A percentile compares a stretch with the other conserved stretches of the same genome.
Conservation (phyloP, 2,888 invertebrate species). For the Blastobasis adustella region DNA sequence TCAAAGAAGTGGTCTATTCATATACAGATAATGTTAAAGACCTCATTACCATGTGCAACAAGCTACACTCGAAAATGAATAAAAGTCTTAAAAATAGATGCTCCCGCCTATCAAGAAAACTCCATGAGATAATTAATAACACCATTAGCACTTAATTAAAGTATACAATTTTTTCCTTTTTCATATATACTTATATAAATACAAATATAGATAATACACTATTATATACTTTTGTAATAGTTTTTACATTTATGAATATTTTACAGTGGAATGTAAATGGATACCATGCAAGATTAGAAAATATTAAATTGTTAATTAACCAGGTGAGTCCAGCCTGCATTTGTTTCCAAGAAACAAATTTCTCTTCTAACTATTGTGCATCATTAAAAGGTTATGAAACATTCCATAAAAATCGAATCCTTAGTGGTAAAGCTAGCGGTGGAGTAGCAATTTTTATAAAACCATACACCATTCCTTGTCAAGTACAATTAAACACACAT, state of each 20-base stretch:
- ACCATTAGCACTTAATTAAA: too few relatives aligned
- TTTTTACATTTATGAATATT: too few relatives aligned
- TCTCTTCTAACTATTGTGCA: conserved; percentile 4
- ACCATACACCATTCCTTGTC: too few relatives aligned
- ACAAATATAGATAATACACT: too few relatives aligned
- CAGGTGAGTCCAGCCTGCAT: conserved; percentile 7
- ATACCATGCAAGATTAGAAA: conserved; percentile 7
- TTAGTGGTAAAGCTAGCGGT: too few relatives aligned
- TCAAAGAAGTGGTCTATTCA: conserved; percentile 1
- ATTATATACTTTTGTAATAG: neutral
- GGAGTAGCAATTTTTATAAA: too few relatives aligned
- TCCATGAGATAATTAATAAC: too few relatives aligned
- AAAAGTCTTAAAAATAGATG: neutral
- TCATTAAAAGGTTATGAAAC: conserved; percentile 4
- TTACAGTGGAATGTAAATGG: too few relatives aligned
- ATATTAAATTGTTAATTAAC: conserved; percentile 4
- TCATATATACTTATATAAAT: too few relatives aligned
- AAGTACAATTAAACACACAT: neutral
- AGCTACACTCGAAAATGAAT: conserved; percentile 1
- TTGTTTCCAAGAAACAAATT: conserved; percentile 12
- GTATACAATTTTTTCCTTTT: too few relatives aligned
- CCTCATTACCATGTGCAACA: neutral
- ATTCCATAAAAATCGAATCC: neutral
- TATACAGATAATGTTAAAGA: neutral
- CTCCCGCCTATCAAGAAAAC: too few relatives aligned